Evolutionary conservation across 1,140 invertebrate species (phyloP).

Genomic region (Luehdorfia chinensis): DNA sequence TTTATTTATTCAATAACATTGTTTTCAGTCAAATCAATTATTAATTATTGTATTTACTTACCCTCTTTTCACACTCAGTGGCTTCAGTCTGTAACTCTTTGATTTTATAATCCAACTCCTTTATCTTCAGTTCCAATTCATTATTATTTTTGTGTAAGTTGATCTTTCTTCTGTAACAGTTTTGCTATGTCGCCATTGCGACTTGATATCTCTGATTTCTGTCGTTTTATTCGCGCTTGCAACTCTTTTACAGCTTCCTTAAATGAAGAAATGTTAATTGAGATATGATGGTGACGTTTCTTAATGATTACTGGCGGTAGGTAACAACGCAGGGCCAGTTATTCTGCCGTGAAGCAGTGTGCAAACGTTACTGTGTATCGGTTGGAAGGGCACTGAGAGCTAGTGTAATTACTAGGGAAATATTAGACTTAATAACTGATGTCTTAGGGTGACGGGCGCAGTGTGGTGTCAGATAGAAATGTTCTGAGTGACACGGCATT

Average conservation of each 20-base stretch:
- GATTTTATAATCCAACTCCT: conserved; percentile 86
- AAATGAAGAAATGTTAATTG: background rate
- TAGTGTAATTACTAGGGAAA: no score
- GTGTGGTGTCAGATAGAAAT: no score
- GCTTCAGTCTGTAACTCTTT: conserved; percentile 78
- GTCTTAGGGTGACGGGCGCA: no score
- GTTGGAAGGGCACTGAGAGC: no score
- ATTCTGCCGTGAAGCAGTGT: no score
- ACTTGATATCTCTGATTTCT: conserved; percentile 85
- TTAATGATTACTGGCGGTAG: background rate
- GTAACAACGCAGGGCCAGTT: no score
- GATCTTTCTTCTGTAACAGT: conserved; percentile 81
- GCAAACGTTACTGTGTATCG: no score
- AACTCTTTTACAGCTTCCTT: conserved; percentile 76
- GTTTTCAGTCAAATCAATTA: no score
- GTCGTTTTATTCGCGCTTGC: conserved; percentile 82
- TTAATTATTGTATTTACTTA: no score
- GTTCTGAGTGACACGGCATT: no score
- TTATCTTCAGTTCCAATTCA: conserved; percentile 86
- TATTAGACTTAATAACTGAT: no score
- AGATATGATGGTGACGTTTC: background rate
- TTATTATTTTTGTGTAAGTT: conserved; percentile 81
- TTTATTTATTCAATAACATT: no score
- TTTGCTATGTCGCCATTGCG: conserved; percentile 88
- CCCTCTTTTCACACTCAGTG: conserved; percentile 49